These are phyloP conservation scores for Ceratosolen solmsi DNA, from an alignment of 1,140 invertebrate species.

Conservation along the genomic window DNA sequence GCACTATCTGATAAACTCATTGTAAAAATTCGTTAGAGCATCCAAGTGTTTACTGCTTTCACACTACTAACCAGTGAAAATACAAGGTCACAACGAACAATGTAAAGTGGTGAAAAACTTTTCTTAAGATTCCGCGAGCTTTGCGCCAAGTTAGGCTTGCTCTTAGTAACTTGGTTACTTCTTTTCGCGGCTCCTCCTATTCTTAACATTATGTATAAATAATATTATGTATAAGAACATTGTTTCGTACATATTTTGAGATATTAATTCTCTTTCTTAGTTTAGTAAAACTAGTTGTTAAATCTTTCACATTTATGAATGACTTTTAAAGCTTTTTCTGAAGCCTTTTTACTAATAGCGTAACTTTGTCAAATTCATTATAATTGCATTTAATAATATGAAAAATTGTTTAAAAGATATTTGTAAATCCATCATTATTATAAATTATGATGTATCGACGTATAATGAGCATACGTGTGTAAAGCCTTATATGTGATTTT, in stretches of 20 bases:
- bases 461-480: no score
- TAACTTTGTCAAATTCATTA: no score
- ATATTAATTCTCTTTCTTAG: background rate
- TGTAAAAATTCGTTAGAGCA: background rate
- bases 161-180: background rate
- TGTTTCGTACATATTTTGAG: no score
- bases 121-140: background rate
- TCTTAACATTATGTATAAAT: conserved; percentile 1
- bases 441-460: no score
- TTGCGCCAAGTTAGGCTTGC: background rate
- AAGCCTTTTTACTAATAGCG: no score
- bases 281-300: background rate
- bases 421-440: no score
- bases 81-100: background rate
- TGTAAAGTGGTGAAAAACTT: background rate
- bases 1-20: background rate
- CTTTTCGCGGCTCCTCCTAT: background rate
- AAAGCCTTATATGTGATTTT: no score
- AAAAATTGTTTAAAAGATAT: no score
- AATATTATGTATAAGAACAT: no score
- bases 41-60: no score
- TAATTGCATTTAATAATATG: no score
- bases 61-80: background rate
- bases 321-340: background rate
- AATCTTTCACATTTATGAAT: background rate